Conservation (phyloP, 2,113 vertebrate genomes). For the Lycocorax pyrrhopterus region DNA sequence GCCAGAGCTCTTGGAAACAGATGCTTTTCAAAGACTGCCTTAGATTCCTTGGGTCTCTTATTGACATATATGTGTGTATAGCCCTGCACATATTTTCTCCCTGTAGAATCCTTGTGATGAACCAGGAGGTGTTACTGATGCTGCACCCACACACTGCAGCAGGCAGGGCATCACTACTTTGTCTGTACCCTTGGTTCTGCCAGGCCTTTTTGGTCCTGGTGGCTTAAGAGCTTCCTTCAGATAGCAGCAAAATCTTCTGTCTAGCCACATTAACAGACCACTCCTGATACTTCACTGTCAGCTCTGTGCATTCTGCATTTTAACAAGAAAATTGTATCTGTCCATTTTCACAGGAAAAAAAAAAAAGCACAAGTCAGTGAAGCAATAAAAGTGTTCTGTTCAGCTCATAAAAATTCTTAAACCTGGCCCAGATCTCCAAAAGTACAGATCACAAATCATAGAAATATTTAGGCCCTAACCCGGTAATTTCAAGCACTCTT, state of each 20-base stretch:
- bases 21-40: background rate
- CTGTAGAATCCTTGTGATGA: background rate
- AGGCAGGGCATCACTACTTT: background rate
- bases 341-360: background rate
- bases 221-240: background rate
- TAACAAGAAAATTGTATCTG: background rate
- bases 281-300: background rate
- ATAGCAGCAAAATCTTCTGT: background rate
- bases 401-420: background rate
- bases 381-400: background rate
- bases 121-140: background rate
- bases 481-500: background rate
- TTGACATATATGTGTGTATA: fast-evolving
- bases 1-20: background rate
- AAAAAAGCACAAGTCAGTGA: background rate
- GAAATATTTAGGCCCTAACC: background rate
- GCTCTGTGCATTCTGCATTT: background rate
- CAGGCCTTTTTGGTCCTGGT: background rate
- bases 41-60: background rate
- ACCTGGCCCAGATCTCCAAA: background rate
- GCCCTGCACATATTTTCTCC: fast-evolving
- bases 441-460: background rate
- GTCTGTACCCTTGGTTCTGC: background rate
- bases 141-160: background rate
- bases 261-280: background rate